Evolutionary conservation across 2,797 vertebrate genomes (phyloP).

Genomic region (Poecilia velifera): DNA sequence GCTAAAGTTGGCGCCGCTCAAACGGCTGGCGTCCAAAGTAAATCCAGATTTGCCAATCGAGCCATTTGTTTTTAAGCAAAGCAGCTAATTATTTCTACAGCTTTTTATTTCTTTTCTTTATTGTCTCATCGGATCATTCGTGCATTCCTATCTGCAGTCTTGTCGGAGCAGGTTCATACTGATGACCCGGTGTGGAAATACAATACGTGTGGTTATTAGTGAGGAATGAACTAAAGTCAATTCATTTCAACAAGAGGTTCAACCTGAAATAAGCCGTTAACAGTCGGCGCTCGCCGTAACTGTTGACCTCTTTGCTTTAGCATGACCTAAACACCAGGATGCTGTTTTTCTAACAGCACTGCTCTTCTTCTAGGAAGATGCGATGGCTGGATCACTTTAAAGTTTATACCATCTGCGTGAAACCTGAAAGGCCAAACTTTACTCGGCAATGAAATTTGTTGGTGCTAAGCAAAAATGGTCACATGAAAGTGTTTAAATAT

Average conservation of each 20-base stretch:
- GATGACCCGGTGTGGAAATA: slow-evolving; percentile 23
- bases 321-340: slow-evolving; percentile 62
- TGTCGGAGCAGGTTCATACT: slow-evolving; percentile 33
- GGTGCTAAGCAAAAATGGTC: not conserved
- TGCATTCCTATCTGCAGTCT: slow-evolving; percentile 18
- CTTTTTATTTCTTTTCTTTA: slow-evolving; percentile 13
- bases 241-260: slow-evolving; percentile 27
- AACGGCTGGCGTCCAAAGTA: slow-evolving; percentile 57
- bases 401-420: slow-evolving; percentile 25
- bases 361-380: slow-evolving; percentile 22
- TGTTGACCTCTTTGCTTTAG: slow-evolving; percentile 18
- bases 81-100: slow-evolving; percentile 32
- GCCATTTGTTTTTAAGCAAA: slow-evolving; percentile 46
- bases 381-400: slow-evolving; percentile 23
- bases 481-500: not conserved
- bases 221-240: slow-evolving; percentile 21
- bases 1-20: slow-evolving; percentile 65
- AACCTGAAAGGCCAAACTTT: slow-evolving; percentile 26
- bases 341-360: slow-evolving; percentile 67
- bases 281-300: slow-evolving; percentile 32
- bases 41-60: slow-evolving; percentile 51
- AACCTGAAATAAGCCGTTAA: slow-evolving; percentile 39
- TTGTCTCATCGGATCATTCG: slow-evolving; percentile 27
- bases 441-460: not conserved
- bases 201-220: slow-evolving; percentile 1